Conservation (phyloP, 1,140 invertebrate genomes). For the Trinorchestia longiramus region DNA sequence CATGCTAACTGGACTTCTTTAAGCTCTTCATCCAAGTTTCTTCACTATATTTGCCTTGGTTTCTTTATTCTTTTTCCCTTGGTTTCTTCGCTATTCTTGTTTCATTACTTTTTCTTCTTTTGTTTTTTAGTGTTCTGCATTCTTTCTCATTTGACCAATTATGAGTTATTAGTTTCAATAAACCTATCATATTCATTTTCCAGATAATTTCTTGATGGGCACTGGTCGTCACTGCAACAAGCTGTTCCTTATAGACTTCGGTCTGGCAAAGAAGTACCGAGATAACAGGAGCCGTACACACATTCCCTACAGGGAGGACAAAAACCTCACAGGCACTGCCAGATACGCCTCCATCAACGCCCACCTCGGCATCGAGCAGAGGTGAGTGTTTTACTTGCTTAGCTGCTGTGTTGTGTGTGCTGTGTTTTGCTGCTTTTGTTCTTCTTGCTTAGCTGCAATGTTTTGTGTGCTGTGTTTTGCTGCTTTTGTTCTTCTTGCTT, state of each 20-base stretch:
- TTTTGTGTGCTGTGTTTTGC: not conserved
- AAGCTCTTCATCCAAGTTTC: no score
- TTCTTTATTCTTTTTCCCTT: not conserved
- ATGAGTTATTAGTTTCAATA: no score
- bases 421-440: no score
- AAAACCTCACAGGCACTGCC: constrained; percentile 78
- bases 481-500: no score
- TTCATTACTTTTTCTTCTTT: not conserved
- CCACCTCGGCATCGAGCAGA: constrained; percentile 74
- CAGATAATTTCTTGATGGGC: constrained; percentile 74
- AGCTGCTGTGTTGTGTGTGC: not conserved
- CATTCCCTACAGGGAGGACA: constrained; percentile 77
- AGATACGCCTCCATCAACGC: constrained; percentile 78
- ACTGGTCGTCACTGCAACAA: constrained; percentile 70
- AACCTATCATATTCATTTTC: not conserved
- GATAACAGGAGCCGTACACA: constrained; percentile 75
- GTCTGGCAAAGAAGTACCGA: constrained; percentile 77
- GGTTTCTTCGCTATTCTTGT: not conserved
- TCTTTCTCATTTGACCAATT: no score
- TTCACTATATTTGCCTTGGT: not conserved
- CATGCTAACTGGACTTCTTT: no score
- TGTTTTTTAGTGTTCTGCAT: no score
- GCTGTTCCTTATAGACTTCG: constrained; percentile 77
- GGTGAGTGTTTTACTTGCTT: constrained; percentile 56
- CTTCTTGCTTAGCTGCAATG: not conserved